Evolutionary conservation across 2,113 vertebrate species (phyloP), one percentile per base, ranked within the genome.

Genomic region (Lamprologus sp.): DNA sequence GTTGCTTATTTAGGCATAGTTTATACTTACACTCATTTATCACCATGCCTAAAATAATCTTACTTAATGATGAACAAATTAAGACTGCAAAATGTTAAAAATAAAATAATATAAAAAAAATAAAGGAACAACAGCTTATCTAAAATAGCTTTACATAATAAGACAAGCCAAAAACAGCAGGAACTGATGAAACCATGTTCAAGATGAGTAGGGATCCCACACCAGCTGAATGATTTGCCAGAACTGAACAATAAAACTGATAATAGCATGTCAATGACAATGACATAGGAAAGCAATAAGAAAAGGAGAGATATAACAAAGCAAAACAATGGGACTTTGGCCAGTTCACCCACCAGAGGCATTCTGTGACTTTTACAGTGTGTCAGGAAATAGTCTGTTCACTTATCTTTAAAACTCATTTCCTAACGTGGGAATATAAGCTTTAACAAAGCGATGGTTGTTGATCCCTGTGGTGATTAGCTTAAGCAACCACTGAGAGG

Each of bases 401-500:
- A 88, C 91, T 85, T 88, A 54, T 88, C 81, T 85, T 83, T 88
- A 85, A 79, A 56, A 82, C 80, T 81, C 79, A 81, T 87, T 86
- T 90, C 81, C 89, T 49, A 92, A 86, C 1, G 60, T n/a, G 83
- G 82, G 60, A 80, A 82, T 82, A 86, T 84, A 55, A 77, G 86
- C 49, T 63, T 47, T 37, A 84, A 86, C 28, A 75, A 90, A 89
- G 84, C 63, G 77, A 82, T 65, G 70, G 84, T 28, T n/a, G 9
- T 33, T n/a, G 42, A 79, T 95, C 89, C 93, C 93, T 82, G 83
- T 40, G 89, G 95, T 94, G 93, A 93, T 95, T 95, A 95, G 92
- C 93, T 93, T 94, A 95, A 95, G 90, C 84, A 89, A 92, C 92
- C 94, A 90, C 91, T 87, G 91, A 93, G 90, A 93, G 91, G 88